Evolutionary conservation across 2,113 vertebrate species (phyloP).

Genomic region (Myrmecobius fasciatus): DNA sequence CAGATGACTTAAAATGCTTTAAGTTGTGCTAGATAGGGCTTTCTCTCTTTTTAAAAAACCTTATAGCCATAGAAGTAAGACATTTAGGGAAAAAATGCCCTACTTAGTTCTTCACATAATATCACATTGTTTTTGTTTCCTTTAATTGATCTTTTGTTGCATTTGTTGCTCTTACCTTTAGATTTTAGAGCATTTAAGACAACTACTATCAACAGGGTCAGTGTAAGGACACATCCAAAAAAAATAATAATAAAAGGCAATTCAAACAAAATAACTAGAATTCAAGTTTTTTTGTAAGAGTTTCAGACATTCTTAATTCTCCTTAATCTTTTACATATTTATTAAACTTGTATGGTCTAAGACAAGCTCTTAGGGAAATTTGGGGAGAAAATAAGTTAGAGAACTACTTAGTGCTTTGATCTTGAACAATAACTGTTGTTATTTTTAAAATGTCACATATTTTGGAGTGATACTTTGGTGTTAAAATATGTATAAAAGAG

Average conservation of each 20-base stretch:
- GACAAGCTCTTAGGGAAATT: neutral
- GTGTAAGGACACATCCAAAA: neutral
- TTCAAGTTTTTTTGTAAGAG: neutral
- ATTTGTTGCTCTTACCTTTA: neutral
- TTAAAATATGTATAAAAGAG: neutral
- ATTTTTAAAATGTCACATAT: too few relatives aligned
- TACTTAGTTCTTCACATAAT: neutral
- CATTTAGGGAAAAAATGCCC: neutral
- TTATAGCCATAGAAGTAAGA: neutral
- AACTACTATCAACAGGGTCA: neutral
- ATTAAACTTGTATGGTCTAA: neutral
- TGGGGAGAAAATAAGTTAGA: neutral
- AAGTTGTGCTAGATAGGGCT: neutral
- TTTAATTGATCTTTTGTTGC: neutral
- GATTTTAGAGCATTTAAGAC: neutral
- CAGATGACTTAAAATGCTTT: neutral
- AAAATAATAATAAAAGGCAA: neutral
- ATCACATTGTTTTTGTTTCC: neutral
- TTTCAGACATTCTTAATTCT: neutral
- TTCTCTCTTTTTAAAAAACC: neutral
- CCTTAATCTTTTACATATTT: neutral
- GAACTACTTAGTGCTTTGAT: neutral
- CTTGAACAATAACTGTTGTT: neutral
- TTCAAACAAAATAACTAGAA: neutral
- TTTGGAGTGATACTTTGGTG: neutral